phyloP scores from a whole-genome alignment of 2,888 invertebrate genomes.

The Thera obeliscata region DNA sequence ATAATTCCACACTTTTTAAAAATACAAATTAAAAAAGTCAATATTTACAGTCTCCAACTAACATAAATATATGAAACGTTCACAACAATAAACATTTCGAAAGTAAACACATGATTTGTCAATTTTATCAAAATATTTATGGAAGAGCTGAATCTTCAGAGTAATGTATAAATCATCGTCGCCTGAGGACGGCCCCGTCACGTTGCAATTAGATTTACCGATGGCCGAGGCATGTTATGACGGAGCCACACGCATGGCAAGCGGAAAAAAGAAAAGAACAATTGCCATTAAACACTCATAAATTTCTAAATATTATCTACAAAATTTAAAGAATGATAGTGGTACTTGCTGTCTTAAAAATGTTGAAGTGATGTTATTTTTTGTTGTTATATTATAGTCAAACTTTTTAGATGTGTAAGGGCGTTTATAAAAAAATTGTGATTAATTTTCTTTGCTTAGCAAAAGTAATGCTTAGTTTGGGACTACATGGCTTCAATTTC shows the following conservation, averaged over 20 bases:
- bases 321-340: too few relatives aligned
- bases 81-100: background rate
- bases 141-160: slow-evolving; percentile 1
- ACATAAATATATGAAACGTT: too few relatives aligned
- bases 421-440: too few relatives aligned
- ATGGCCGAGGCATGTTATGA: slow-evolving; percentile 8
- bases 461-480: too few relatives aligned
- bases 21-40: background rate
- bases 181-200: slow-evolving; percentile 12
- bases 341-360: too few relatives aligned
- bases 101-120: slow-evolving; percentile 2
- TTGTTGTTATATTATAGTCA: too few relatives aligned
- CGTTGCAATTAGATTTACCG: slow-evolving; percentile 24
- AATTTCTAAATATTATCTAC: too few relatives aligned
- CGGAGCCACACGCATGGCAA: slow-evolving; percentile 2
- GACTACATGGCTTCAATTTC: too few relatives aligned
- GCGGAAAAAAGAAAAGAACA: background rate
- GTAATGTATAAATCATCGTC: slow-evolving; percentile 11
- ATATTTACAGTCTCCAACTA: background rate
- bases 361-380: too few relatives aligned
- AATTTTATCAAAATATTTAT: slow-evolving; percentile 15
- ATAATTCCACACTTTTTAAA: background rate
- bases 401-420: too few relatives aligned
- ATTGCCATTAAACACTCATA: too few relatives aligned
- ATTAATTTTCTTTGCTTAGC: too few relatives aligned